A percentile compares a stretch with the other conserved stretches of the same genome.
These are phyloP conservation scores for Cheilosia impressa DNA, from an alignment of 2,888 invertebrate genomes.

Conservation along the genomic window DNA sequence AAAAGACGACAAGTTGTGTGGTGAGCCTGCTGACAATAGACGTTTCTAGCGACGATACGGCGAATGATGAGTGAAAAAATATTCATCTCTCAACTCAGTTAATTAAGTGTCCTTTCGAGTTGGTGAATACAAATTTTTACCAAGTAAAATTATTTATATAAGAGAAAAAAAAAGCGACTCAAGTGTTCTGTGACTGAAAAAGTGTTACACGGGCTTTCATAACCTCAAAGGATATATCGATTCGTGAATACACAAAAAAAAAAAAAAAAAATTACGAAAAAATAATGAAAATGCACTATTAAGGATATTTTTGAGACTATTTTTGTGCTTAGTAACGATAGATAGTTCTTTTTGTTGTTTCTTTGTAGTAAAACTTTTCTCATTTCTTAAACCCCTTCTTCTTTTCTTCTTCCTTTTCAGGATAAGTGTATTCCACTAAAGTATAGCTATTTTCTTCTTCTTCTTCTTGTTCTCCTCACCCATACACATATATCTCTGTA, in stretches of 20 bases:
- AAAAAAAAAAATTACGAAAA: background rate
- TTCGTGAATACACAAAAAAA: conserved; percentile 32
- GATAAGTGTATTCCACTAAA: conserved; percentile 62
- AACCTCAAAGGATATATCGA: conserved; percentile 57
- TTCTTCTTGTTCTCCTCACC: conserved; percentile 4
- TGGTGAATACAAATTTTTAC: conserved; percentile 4
- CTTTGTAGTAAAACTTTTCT: conserved; percentile 11
- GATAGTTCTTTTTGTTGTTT: conserved; percentile 11
- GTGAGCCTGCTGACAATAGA: conserved; percentile 71
- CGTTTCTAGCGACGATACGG: conserved; percentile 50
- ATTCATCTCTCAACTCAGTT: conserved; percentile 36
- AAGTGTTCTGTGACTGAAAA: conserved; percentile 39
- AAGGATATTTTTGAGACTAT: conserved; percentile 46
- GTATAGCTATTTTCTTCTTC: conserved; percentile 41
- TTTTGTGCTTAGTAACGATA: conserved; percentile 17
- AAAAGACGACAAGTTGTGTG: conserved; percentile 66
- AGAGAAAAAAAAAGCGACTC: conserved; percentile 6
- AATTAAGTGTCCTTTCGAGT: conserved; percentile 40
- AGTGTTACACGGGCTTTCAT: conserved; percentile 58
- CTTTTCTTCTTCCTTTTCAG: conserved; percentile 58
- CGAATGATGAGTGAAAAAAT: conserved; percentile 61
- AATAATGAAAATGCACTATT: background rate
- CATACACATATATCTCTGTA: conserved; percentile 40
- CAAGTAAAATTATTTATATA: background rate
- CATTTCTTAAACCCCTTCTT: conserved; percentile 35